Evolutionary conservation across 2,888 invertebrate species (phyloP).

Genomic region (Aleiodes alternator): DNA sequence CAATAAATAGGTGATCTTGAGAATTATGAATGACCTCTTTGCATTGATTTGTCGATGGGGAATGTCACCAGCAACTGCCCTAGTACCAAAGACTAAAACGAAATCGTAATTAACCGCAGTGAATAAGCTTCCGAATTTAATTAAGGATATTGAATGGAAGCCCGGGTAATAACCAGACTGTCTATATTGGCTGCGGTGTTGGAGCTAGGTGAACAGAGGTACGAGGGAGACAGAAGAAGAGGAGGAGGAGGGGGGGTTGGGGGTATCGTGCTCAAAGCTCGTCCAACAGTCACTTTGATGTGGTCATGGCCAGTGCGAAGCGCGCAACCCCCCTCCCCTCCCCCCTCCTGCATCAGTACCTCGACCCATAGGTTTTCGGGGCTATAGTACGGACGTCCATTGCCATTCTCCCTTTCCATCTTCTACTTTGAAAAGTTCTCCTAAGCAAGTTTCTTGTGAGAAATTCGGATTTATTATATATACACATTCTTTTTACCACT

Average conservation of each 20-base stretch:
- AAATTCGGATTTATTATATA: too few relatives aligned
- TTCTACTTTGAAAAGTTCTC: background rate
- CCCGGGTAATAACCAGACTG: constrained; percentile 70
- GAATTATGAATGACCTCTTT: too few relatives aligned
- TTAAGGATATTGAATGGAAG: constrained; percentile 75
- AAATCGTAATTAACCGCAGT: constrained; percentile 74
- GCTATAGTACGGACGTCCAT: constrained; percentile 31
- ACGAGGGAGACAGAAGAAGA: background rate
- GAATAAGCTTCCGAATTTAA: constrained; percentile 75
- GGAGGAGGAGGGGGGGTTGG: constrained; percentile 47
- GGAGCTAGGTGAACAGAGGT: constrained; percentile 66
- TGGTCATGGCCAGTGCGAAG: constrained; percentile 73
- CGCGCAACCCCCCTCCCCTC: constrained; percentile 54
- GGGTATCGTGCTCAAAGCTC: constrained; percentile 73
- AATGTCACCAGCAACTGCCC: constrained; percentile 30
- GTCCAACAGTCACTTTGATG: constrained; percentile 72
- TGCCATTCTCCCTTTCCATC: constrained; percentile 14
- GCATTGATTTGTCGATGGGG: background rate
- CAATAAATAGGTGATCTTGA: too few relatives aligned
- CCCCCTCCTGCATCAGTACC: constrained; percentile 54
- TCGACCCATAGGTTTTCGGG: constrained; percentile 47
- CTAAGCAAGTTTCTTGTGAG: background rate
- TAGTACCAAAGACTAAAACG: constrained; percentile 55
- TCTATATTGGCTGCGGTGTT: constrained; percentile 74
- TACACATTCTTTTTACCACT: background rate